Evolutionary conservation across 2,113 vertebrate genomes (phyloP).

Genomic region (Neopipo cinnamomea): DNA sequence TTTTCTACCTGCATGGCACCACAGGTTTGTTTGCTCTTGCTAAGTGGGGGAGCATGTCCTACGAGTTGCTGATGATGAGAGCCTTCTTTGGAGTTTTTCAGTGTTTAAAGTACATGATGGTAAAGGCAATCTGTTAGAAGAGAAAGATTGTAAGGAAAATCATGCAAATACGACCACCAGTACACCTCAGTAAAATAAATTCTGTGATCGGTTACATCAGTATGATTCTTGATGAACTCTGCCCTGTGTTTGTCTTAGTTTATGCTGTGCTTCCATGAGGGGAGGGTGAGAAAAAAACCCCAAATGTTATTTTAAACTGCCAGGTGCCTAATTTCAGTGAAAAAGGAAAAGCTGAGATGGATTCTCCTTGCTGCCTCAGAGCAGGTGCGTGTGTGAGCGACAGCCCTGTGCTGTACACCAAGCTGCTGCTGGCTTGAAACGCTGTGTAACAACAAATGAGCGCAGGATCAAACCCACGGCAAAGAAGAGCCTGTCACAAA

Average conservation of each 20-base stretch:
- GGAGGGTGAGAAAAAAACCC: no score
- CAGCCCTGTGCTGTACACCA: not conserved
- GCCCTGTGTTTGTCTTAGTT: not conserved
- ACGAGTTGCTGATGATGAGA: not conserved
- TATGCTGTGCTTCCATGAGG: not conserved
- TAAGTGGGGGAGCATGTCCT: fast-evolving
- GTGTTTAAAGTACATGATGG: not conserved
- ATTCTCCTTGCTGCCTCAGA: not conserved
- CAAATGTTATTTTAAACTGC: not conserved
- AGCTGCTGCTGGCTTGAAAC: not conserved
- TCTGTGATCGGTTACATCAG: not conserved
- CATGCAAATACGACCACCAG: not conserved
- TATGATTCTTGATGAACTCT: not conserved
- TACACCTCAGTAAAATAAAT: not conserved
- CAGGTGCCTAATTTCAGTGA: not conserved
- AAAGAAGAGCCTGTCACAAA: not conserved
- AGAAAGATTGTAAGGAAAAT: not conserved
- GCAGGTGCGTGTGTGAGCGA: fast-evolving
- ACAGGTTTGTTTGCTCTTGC: fast-evolving
- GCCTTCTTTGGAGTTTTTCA: not conserved
- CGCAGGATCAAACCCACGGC: not conserved
- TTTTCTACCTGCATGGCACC: not conserved
- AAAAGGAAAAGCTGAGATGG: not conserved
- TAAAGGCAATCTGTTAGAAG: not conserved
- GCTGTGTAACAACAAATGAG: not conserved